phyloP scores from a whole-genome alignment of 1,140 invertebrate genomes.

The Solenopsis fugax region DNA sequence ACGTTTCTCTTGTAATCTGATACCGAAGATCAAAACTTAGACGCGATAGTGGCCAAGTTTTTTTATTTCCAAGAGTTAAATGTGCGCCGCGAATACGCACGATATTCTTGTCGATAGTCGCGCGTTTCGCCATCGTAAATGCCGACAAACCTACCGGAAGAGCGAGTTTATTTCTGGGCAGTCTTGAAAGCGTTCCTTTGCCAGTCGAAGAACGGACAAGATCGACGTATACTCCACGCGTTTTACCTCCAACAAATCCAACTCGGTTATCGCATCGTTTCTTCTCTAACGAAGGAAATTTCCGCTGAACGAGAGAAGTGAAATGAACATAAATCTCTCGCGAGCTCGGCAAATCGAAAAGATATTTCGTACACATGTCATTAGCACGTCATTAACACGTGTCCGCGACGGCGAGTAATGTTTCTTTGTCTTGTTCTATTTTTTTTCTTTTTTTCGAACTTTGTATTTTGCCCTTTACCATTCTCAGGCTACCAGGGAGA shows the following conservation, averaged over 20 bases:
- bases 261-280: background rate
- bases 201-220: constrained; percentile 64
- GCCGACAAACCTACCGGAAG: constrained; percentile 69
- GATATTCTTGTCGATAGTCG: constrained; percentile 64
- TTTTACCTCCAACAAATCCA: constrained; percentile 15
- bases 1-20: background rate
- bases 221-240: constrained; percentile 55
- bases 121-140: constrained; percentile 53
- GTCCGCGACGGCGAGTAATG: background rate
- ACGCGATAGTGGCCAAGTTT: constrained; percentile 14
- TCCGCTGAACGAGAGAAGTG: background rate
- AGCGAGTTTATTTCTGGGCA: constrained; percentile 73
- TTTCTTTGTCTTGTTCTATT: background rate
- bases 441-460: constrained; percentile 18
- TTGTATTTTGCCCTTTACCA: constrained; percentile 12
- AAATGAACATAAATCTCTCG: background rate
- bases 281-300: background rate
- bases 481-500: background rate
- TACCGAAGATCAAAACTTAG: background rate
- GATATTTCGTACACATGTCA: background rate
- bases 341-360: background rate
- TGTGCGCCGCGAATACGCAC: constrained; percentile 29
- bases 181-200: constrained; percentile 74
- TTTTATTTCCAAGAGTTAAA: constrained; percentile 26
- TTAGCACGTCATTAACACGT: background rate